phyloP scores from a whole-genome alignment of 2,888 invertebrate species.

The Galerucella pusilla region DNA sequence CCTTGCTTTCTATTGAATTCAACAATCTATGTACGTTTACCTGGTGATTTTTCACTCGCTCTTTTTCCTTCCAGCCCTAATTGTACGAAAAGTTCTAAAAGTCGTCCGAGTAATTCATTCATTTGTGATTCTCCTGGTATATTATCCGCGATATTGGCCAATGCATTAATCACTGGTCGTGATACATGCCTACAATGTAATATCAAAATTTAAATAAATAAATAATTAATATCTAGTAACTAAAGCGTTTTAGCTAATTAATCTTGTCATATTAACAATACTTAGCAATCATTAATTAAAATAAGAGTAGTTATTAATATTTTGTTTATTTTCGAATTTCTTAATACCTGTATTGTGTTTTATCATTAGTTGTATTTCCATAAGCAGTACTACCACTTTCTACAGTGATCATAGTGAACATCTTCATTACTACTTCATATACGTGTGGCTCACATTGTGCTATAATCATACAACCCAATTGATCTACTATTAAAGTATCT shows the following conservation, averaged over 20 bases:
- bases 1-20: too few relatives aligned
- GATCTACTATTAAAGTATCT: conserved; percentile 95
- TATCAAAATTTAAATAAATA: too few relatives aligned
- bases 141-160: conserved; percentile 96
- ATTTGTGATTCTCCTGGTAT: conserved; percentile 88
- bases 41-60: conserved; percentile 91
- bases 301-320: too few relatives aligned
- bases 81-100: conserved; percentile 97
- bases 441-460: conserved; percentile 87
- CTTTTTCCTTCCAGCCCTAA: conserved; percentile 97
- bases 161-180: conserved; percentile 93
- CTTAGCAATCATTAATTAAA: too few relatives aligned
- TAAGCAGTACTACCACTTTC: conserved; percentile 88
- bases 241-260: neutral
- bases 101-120: conserved; percentile 84
- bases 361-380: conserved; percentile 71
- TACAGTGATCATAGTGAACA: conserved; percentile 96
- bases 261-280: too few relatives aligned
- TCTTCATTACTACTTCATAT: conserved; percentile 96
- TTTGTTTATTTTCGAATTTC: too few relatives aligned
- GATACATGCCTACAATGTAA: conserved; percentile 80
- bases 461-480: conserved; percentile 97
- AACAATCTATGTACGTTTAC: conserved; percentile 38
- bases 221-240: neutral
- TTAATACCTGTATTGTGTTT: conserved; percentile 60